Evolutionary conservation across 2,797 vertebrate species (phyloP).

Genomic region (Myotis findleyi): DNA sequence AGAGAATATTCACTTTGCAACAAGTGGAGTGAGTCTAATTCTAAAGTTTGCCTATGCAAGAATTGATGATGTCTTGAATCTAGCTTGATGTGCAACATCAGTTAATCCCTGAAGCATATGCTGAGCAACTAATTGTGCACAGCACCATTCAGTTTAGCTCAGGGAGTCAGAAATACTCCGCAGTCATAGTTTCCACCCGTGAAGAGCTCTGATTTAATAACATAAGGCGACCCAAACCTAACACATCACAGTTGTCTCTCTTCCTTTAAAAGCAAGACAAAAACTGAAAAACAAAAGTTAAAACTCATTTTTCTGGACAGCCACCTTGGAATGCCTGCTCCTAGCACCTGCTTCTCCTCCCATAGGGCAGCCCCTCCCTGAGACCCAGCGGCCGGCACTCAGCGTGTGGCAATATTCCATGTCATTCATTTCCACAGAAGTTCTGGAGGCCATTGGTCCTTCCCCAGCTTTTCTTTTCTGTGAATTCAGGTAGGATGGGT

Average conservation of each 20-base stretch:
- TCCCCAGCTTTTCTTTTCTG: background rate
- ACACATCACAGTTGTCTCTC: background rate
- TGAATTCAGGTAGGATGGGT: background rate
- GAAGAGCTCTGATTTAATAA: background rate
- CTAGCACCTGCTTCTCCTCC: background rate
- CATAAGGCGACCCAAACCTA: background rate
- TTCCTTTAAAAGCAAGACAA: conserved; percentile 33
- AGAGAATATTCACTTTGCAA: background rate
- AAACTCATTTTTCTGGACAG: background rate
- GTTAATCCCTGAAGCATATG: background rate
- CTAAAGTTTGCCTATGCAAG: background rate
- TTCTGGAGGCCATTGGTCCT: background rate
- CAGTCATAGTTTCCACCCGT: background rate
- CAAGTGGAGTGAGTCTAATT: background rate
- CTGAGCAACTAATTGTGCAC: background rate
- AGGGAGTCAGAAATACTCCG: background rate
- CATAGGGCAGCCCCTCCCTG: background rate
- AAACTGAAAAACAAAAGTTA: background rate
- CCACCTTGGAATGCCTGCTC: background rate
- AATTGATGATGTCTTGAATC: background rate
- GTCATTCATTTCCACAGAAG: background rate
- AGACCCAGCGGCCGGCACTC: background rate
- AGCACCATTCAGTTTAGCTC: background rate
- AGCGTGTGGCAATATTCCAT: background rate
- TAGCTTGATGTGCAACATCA: background rate